Evolutionary conservation across 2,797 vertebrate genomes (phyloP).

Genomic region (Pseudomugil tenellus): DNA sequence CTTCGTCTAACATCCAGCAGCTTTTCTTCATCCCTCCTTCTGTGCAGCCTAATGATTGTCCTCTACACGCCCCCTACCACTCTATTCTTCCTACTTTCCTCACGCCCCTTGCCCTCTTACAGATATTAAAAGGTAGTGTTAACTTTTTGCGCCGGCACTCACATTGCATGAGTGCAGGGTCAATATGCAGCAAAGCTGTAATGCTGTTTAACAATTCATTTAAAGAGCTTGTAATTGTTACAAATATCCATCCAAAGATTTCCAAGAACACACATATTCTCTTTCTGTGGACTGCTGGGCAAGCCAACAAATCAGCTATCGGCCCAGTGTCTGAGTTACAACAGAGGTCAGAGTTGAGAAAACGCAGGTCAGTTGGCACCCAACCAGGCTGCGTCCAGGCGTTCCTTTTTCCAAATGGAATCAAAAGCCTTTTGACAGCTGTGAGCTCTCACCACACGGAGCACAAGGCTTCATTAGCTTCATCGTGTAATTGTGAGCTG

Average conservation of each 20-base stretch:
- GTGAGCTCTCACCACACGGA: conserved; percentile 28
- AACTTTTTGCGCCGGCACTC: conserved; percentile 34
- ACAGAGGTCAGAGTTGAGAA: conserved; percentile 60
- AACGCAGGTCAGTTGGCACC: conserved; percentile 60
- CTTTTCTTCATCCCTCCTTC: conserved; percentile 84
- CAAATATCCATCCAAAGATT: conserved; percentile 33
- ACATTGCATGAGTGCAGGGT: conserved; percentile 20
- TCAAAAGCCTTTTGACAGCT: conserved; percentile 59
- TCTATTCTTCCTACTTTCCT: conserved; percentile 48
- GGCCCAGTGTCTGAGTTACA: conserved; percentile 72
- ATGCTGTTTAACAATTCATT: conserved; percentile 43
- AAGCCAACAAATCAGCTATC: conserved; percentile 86
- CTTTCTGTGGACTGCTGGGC: conserved; percentile 37
- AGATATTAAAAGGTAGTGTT: conserved; percentile 58
- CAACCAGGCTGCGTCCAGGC: conserved; percentile 50
- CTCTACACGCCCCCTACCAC: conserved; percentile 91
- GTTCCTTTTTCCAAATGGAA: conserved; percentile 53
- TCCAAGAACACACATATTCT: conserved; percentile 19
- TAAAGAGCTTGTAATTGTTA: conserved; percentile 31
- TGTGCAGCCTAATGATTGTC: conserved; percentile 91
- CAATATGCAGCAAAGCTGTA: conserved; percentile 35
- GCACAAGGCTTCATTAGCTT: conserved; percentile 53
- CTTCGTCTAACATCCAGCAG: conserved; percentile 75
- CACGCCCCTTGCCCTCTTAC: conserved; percentile 44
- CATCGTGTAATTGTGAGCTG: conserved; percentile 59